Conservation (phyloP, 2,113 vertebrate genomes). For the Argyrosomus japonicus region DNA sequence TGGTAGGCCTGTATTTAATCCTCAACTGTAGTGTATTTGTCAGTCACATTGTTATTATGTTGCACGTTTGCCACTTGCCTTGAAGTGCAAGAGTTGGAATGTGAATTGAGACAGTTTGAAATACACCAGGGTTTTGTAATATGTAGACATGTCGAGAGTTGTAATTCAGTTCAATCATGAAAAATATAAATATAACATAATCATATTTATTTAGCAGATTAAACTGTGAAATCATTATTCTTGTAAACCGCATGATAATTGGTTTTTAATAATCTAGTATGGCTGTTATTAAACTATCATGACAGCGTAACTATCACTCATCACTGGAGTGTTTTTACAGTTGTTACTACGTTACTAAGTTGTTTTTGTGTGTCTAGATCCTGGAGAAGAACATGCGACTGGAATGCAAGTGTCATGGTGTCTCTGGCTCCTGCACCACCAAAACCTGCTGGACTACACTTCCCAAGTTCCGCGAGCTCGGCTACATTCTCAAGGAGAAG, state of each 20-base stretch:
- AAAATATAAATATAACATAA: background rate
- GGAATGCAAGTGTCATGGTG: slow-evolving; percentile 97
- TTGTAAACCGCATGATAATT: background rate
- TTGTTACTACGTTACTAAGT: slow-evolving; percentile 33
- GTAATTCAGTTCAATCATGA: background rate
- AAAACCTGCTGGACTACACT: slow-evolving; percentile 99
- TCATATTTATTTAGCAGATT: background rate
- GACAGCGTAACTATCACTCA: slow-evolving; percentile 1
- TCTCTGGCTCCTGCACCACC: slow-evolving; percentile 97
- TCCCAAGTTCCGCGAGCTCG: slow-evolving; percentile 97
- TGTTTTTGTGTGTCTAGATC: slow-evolving; percentile 84
- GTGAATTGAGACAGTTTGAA: background rate
- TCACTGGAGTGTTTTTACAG: slow-evolving; percentile 17
- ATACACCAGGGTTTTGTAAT: background rate
- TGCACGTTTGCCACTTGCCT: slow-evolving; percentile 24
- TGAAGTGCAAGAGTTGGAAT: slow-evolving; percentile 16
- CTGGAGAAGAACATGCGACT: slow-evolving; percentile 96
- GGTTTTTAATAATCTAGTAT: background rate
- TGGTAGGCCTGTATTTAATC: slow-evolving; percentile 63
- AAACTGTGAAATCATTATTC: slow-evolving; percentile 8
- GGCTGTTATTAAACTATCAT: slow-evolving; percentile 4
- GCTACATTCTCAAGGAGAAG: slow-evolving; percentile 97
- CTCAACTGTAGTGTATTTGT: slow-evolving; percentile 30
- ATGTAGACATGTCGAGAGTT: background rate
- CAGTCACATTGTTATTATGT: slow-evolving; percentile 44